Conservation (phyloP, 2,113 vertebrate genomes). For the Antechinus stuartii region DNA sequence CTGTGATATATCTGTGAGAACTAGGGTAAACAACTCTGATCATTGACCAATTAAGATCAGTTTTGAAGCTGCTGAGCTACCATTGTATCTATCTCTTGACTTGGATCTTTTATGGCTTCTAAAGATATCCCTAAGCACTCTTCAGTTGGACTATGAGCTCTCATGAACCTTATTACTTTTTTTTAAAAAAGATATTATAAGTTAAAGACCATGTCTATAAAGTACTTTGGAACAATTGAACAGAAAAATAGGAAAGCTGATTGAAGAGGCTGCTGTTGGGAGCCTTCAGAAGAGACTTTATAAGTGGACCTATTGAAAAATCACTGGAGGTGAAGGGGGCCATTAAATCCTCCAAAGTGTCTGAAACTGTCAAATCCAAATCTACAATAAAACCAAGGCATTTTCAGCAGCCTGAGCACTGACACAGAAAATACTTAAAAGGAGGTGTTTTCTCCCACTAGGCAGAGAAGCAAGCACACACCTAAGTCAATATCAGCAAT, state of each 20-base stretch:
- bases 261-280: not conserved
- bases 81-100: not conserved
- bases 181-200: not conserved
- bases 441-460: not conserved
- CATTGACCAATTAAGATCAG: not conserved
- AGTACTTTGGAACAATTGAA: constrained; percentile 4
- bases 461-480: not conserved
- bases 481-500: not conserved
- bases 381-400: not conserved
- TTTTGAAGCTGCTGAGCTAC: not conserved
- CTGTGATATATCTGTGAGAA: not conserved
- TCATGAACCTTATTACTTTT: not conserved
- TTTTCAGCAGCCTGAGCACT: not conserved
- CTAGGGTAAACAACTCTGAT: not conserved
- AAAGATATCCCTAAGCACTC: not conserved
- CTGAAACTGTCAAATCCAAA: constrained; percentile 1
- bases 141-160: not conserved
- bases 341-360: not conserved
- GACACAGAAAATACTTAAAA: not conserved
- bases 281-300: not conserved
- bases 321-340: not conserved
- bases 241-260: not conserved
- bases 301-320: not conserved
- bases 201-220: not conserved
- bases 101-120: not conserved